Conservation (phyloP, 2,888 invertebrate species). For the Agrotis segetum region DNA sequence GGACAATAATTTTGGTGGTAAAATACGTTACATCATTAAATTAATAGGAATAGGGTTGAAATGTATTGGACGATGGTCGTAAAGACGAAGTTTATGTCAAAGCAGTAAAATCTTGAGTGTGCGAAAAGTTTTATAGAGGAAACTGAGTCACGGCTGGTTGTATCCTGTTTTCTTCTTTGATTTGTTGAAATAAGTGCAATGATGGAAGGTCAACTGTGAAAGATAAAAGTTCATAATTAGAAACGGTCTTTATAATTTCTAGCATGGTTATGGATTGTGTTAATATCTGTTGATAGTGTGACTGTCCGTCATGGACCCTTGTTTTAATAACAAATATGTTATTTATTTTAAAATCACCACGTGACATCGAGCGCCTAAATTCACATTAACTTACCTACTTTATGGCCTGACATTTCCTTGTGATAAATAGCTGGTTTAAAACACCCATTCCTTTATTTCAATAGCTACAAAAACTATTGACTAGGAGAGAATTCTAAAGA, state of each 20-base stretch:
- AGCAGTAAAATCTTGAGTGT: slow-evolving; percentile 30
- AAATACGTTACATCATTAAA: slow-evolving; percentile 69
- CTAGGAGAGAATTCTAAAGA: too few species aligned
- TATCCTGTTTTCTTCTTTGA: neutral
- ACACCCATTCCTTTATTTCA: too few species aligned
- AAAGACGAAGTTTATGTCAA: slow-evolving; percentile 14
- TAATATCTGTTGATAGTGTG: neutral
- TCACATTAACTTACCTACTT: too few species aligned
- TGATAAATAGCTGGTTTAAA: too few species aligned
- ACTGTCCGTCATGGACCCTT: too few species aligned
- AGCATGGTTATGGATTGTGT: too few species aligned
- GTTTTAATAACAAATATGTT: too few species aligned
- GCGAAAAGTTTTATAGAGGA: slow-evolving; percentile 3
- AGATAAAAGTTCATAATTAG: neutral
- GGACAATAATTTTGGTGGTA: slow-evolving; percentile 75
- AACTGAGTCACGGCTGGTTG: neutral
- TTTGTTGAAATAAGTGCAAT: neutral
- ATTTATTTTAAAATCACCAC: too few species aligned
- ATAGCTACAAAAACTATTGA: too few species aligned
- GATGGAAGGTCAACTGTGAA: neutral
- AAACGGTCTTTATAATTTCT: too few species aligned
- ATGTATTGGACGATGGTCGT: slow-evolving; percentile 20
- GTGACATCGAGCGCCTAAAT: too few species aligned
- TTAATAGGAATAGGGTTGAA: slow-evolving; percentile 61
- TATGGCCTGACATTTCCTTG: too few species aligned